Percentiles rank a stretch among this genome's conserved stretches.
phyloP scores from a whole-genome alignment of 1,140 invertebrate genomes.

The Leguminivora glycinivorella region DNA sequence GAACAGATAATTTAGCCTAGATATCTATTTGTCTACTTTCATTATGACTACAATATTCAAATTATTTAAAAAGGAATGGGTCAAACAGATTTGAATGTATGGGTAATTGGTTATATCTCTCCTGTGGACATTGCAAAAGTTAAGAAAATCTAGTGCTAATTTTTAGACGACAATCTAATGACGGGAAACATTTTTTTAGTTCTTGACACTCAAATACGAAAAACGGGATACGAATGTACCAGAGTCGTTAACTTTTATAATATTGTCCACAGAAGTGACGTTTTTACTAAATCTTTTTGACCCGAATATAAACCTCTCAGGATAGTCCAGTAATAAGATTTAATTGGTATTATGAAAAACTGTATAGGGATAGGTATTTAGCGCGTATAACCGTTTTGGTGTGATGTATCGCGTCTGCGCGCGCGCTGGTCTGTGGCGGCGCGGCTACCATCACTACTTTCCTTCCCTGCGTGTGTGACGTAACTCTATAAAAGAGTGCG shows the following conservation, averaged over 20 bases:
- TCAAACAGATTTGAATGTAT: too few relatives aligned
- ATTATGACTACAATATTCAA: neutral
- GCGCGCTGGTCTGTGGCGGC: slow-evolving; percentile 57
- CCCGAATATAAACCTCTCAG: neutral
- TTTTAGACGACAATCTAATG: too few relatives aligned
- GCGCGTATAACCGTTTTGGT: neutral
- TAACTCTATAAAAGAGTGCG: slow-evolving; percentile 78
- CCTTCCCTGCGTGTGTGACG: slow-evolving; percentile 74
- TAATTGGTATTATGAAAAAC: slow-evolving; percentile 8
- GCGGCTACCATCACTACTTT: slow-evolving; percentile 75
- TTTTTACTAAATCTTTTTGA: too few relatives aligned
- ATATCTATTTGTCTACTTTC: neutral
- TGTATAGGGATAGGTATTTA: neutral
- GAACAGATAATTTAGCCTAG: slow-evolving; percentile 38
- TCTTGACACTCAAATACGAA: too few relatives aligned
- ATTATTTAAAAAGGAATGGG: slow-evolving; percentile 17
- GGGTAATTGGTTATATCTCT: too few relatives aligned
- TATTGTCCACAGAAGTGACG: too few relatives aligned
- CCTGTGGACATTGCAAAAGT: too few relatives aligned
- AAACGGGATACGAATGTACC: too few relatives aligned
- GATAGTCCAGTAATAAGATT: neutral
- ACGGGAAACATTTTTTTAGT: too few relatives aligned
- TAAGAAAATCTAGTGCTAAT: too few relatives aligned
- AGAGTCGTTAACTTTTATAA: too few relatives aligned
- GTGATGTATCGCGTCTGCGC: slow-evolving; percentile 44